phyloP scores from a whole-genome alignment of 2,797 vertebrate genomes.

The Mus minutoides region DNA sequence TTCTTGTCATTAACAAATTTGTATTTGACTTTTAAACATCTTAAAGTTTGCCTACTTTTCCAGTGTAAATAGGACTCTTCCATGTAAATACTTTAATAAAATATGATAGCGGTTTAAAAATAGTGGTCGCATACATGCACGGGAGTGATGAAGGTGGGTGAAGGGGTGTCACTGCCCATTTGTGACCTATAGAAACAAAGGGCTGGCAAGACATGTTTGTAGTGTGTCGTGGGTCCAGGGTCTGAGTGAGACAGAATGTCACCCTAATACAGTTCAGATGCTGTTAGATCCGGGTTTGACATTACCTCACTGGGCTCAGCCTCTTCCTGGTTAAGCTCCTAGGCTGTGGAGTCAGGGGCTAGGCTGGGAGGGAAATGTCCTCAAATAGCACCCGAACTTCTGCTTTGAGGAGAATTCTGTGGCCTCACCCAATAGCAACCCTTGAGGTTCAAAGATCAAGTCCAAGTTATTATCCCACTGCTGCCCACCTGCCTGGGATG shows the following conservation, averaged over 20 bases:
- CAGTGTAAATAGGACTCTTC: slow-evolving; percentile 85
- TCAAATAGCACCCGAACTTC: not conserved
- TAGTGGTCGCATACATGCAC: not conserved
- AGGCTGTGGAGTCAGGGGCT: not conserved
- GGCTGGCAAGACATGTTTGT: not conserved
- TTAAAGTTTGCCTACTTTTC: slow-evolving; percentile 77
- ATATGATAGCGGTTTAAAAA: slow-evolving; percentile 85
- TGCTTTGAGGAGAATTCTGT: not conserved
- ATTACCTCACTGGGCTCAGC: not conserved
- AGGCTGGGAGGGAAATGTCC: not conserved
- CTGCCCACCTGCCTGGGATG: not conserved
- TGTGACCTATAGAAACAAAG: not conserved
- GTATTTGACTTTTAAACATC: slow-evolving; percentile 50
- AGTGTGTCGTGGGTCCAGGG: not conserved
- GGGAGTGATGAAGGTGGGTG: not conserved
- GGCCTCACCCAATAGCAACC: not conserved
- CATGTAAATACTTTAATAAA: slow-evolving; percentile 90
- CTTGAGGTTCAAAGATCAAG: not conserved
- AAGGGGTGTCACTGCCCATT: not conserved
- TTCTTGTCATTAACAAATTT: slow-evolving; percentile 88
- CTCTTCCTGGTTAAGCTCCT: not conserved
- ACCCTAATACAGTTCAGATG: not conserved
- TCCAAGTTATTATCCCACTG: not conserved
- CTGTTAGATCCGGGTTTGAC: not conserved
- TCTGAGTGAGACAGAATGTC: not conserved